A percentile compares a stretch with the other conserved stretches of the same genome.
Evolutionary conservation across 2,797 vertebrate genomes (phyloP).

Genomic region (Simalia tracyae): DNA sequence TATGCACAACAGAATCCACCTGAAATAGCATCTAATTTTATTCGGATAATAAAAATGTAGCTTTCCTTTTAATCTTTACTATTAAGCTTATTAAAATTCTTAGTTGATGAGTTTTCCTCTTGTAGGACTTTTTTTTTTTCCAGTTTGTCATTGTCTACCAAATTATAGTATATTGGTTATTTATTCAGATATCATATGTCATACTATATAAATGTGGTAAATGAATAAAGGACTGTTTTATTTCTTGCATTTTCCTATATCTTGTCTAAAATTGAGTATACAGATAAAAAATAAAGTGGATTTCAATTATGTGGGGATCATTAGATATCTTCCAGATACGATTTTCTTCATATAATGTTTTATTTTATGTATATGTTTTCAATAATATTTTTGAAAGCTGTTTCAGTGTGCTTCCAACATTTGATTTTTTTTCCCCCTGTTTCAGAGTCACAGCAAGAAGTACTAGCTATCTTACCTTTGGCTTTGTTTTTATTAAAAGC

Average conservation of each 20-base stretch:
- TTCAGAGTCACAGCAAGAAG: constrained; percentile 13
- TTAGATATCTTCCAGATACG: background rate
- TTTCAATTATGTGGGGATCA: background rate
- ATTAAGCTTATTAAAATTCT: background rate
- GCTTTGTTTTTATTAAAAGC: constrained; percentile 19
- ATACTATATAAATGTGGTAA: too few relatives aligned
- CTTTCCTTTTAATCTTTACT: background rate
- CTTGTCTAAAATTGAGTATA: background rate
- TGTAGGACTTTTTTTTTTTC: background rate
- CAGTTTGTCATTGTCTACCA: background rate
- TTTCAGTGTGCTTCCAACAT: background rate
- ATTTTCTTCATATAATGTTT: background rate
- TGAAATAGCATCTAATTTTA: background rate
- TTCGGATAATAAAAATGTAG: background rate
- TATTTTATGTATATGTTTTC: background rate
- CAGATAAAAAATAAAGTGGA: background rate
- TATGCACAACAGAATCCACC: background rate
- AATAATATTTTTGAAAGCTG: background rate
- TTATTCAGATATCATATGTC: background rate
- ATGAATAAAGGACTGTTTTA: background rate
- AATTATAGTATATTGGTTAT: background rate
- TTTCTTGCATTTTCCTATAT: background rate
- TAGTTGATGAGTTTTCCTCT: background rate
- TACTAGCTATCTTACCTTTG: constrained; percentile 25
- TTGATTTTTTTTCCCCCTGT: background rate